Conservation (phyloP, 2,797 vertebrate genomes). For the Cetoscarus ocellatus region DNA sequence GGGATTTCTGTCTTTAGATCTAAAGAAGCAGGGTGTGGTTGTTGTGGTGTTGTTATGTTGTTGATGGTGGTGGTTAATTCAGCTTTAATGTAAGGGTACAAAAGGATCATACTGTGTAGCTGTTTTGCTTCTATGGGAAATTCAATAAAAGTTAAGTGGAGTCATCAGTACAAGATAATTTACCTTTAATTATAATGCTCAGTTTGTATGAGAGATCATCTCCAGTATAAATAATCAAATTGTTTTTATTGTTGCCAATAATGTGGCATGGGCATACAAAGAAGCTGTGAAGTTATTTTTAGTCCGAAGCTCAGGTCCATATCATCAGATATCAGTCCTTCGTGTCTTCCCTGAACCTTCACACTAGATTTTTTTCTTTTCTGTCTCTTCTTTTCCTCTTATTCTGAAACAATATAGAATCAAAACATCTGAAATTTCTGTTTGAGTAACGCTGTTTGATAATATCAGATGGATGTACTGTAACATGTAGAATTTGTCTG, state of each 20-base stretch:
- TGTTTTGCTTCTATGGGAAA: neutral
- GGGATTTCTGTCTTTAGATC: constrained; percentile 24
- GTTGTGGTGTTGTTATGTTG: constrained; percentile 15
- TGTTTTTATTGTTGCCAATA: neutral
- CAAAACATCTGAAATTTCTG: neutral
- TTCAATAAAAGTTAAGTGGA: neutral
- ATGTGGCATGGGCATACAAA: neutral
- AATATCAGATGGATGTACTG: neutral
- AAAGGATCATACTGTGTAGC: constrained; percentile 14
- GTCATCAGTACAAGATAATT: neutral
- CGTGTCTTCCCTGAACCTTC: neutral
- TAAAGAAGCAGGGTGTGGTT: constrained; percentile 13
- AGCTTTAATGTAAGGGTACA: constrained; percentile 40
- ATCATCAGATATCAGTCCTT: neutral
- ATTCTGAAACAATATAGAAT: neutral
- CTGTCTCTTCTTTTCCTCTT: neutral
- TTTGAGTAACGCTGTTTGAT: neutral
- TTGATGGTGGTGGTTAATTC: constrained; percentile 30
- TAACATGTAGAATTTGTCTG: neutral
- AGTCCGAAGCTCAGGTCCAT: neutral
- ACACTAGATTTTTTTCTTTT: neutral
- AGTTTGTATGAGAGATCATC: constrained; percentile 3
- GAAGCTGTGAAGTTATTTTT: neutral
- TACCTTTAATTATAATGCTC: constrained; percentile 9
- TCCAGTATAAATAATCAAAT: neutral